Base-by-base conservation (phyloP, 2,888 invertebrate genomes). In the Apamea sordens region DNA sequence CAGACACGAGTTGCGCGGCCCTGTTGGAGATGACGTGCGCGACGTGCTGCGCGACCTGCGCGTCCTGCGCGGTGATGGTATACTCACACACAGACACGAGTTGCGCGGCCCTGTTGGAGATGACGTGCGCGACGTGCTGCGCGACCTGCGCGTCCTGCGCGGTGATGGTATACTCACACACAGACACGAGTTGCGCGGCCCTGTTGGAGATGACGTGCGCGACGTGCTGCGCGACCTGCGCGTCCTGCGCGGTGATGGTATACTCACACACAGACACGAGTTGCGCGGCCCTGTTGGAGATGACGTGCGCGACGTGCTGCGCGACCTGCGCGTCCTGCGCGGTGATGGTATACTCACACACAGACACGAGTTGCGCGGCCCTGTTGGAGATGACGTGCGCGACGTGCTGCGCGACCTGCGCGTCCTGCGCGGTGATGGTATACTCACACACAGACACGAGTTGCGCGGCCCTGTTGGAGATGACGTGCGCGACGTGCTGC, bases 61-160 rank as follows among this genome's bases (percentile, higher is more conserved):
- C 95, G 93, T 98, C 98, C 11, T 84, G 87, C 65, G 90, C 83
- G 53, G 83, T 10, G 11, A 94, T 64, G 15, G 50, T n/a, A n/a
- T n/a, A n/a, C n/a, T n/a, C n/a, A n/a, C n/a, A n/a, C n/a, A n/a
- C n/a, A n/a, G n/a, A n/a, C n/a, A n/a, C n/a, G 32, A 98, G 97
- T 84, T 98, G 97, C 73, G 98, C 98, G 10, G 98, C 98, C 79
- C 98, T 96, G 91, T 97, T 97, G 59, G 98, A 98, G 76, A 98
- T 96, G 73, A 98, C 93, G 71, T 97, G 97, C 84, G 98, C 98
- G 32, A 98, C 97, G 91, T 98, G 97, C 92, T 98, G 97, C 76
- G 98, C 97, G 24, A 98, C 97, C 18, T 94, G 95, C 32, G 98
- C 95, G 93, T 98, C 98, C 11, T 84, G 87, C 65, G 90, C 83